These are phyloP conservation scores for Homarus gammarus DNA, from an alignment of 2,888 invertebrate species.

Conservation along the genomic window DNA sequence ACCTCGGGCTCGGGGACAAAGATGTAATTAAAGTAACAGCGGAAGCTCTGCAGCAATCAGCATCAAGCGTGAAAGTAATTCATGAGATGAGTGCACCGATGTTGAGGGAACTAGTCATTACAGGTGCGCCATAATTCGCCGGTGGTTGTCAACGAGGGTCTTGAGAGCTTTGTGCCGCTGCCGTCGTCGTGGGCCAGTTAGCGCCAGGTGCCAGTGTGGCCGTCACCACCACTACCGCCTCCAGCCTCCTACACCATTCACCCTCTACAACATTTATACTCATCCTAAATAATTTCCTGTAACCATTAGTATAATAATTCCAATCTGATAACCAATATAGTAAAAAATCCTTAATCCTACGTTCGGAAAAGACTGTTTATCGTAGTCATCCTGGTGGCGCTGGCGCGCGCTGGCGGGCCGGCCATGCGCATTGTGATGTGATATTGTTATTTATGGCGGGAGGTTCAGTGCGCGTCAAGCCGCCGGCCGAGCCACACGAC, in stretches of 20 bases:
- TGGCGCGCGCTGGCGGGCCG: slow-evolving; percentile 61
- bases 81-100: slow-evolving; percentile 47
- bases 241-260: slow-evolving; percentile 20
- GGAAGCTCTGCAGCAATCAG: slow-evolving; percentile 19
- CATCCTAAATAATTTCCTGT: slow-evolving; percentile 17
- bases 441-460: slow-evolving; percentile 74
- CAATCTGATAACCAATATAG: slow-evolving; percentile 30
- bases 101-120: slow-evolving; percentile 64
- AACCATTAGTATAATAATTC: slow-evolving; percentile 30
- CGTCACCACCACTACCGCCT: not conserved
- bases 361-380: slow-evolving; percentile 53
- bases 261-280: slow-evolving; percentile 21
- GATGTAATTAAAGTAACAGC: slow-evolving; percentile 42
- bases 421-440: slow-evolving; percentile 74
- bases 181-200: slow-evolving; percentile 59
- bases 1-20: not conserved
- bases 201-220: slow-evolving; percentile 55
- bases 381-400: slow-evolving; percentile 62
- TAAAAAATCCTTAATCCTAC: slow-evolving; percentile 31
- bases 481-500: slow-evolving; percentile 73
- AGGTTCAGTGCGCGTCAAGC: slow-evolving; percentile 72
- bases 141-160: slow-evolving; percentile 55
- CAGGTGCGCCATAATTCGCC: slow-evolving; percentile 65
- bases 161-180: slow-evolving; percentile 58
- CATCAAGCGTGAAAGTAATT: slow-evolving; percentile 51